Percentiles rank a stretch among this genome's conserved stretches.
These are phyloP conservation scores for Ceramica pisi DNA, from an alignment of 2,888 invertebrate species.

Conservation along the genomic window DNA sequence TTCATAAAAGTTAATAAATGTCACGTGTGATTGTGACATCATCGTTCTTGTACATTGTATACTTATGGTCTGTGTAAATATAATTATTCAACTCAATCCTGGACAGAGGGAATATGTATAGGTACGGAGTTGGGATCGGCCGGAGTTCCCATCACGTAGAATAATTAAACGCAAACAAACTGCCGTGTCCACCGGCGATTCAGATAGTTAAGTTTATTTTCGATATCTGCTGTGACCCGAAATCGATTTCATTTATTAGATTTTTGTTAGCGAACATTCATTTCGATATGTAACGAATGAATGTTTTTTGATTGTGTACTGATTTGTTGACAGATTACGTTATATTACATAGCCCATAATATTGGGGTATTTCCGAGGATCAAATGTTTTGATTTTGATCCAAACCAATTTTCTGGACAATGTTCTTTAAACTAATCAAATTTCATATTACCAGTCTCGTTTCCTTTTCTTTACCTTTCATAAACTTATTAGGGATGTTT, in stretches of 20 bases:
- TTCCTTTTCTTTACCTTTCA: not conserved
- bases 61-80: slow-evolving; percentile 61
- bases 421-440: not conserved
- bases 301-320: slow-evolving; percentile 8
- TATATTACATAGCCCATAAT: not conserved
- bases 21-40: slow-evolving; percentile 34
- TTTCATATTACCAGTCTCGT: not conserved
- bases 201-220: slow-evolving; percentile 82
- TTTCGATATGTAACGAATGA: slow-evolving; percentile 21
- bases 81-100: slow-evolving; percentile 64
- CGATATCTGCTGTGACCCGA: slow-evolving; percentile 73
- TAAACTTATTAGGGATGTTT: not conserved
- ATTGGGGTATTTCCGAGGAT: not conserved
- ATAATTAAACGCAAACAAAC: slow-evolving; percentile 88
- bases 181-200: slow-evolving; percentile 74
- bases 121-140: slow-evolving; percentile 66
- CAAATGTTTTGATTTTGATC: too few relatives aligned
- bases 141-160: slow-evolving; percentile 79
- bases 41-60: slow-evolving; percentile 36
- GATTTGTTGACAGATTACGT: slow-evolving; percentile 3
- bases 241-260: slow-evolving; percentile 68
- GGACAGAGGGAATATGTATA: slow-evolving; percentile 58
- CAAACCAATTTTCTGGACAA: too few relatives aligned
- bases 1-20: slow-evolving; percentile 35
- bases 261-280: slow-evolving; percentile 49